These are phyloP conservation scores for Anomalospiza imberbis DNA, from an alignment of 2,797 vertebrate genomes.

Conservation along the genomic window DNA sequence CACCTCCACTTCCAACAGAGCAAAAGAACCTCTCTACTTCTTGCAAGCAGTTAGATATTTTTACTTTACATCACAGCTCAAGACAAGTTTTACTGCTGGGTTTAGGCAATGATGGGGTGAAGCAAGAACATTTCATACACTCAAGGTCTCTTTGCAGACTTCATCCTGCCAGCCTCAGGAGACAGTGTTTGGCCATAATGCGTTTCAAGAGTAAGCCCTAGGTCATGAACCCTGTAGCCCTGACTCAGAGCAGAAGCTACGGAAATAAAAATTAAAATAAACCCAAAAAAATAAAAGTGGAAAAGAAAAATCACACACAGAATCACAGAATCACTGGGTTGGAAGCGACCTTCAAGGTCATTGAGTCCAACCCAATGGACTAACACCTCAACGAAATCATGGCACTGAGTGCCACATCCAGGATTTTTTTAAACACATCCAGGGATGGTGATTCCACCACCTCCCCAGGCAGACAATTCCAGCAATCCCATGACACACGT, in stretches of 20 bases:
- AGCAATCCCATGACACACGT: not conserved
- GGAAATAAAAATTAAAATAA: not conserved
- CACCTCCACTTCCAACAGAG: not conserved
- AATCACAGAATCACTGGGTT: not conserved
- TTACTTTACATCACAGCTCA: not conserved
- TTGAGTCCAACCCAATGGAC: not conserved
- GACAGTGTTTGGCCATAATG: not conserved
- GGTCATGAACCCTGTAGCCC: not conserved
- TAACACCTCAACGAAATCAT: not conserved
- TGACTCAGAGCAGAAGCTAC: not conserved
- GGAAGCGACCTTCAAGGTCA: not conserved
- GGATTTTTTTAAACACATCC: not conserved
- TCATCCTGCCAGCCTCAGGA: not conserved
- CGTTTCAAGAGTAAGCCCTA: not conserved
- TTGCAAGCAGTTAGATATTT: not conserved
- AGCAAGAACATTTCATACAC: not conserved
- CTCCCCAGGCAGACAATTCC: not conserved
- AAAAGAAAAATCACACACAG: not conserved
- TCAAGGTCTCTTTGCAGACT: not conserved
- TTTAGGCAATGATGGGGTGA: not conserved
- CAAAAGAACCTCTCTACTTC: not conserved
- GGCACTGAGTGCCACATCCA: not conserved
- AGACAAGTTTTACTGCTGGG: not conserved
- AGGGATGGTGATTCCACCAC: not conserved
- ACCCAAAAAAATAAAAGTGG: not conserved